Base-by-base conservation (phyloP, 2,888 invertebrate species). In the Ctena decussata region DNA sequence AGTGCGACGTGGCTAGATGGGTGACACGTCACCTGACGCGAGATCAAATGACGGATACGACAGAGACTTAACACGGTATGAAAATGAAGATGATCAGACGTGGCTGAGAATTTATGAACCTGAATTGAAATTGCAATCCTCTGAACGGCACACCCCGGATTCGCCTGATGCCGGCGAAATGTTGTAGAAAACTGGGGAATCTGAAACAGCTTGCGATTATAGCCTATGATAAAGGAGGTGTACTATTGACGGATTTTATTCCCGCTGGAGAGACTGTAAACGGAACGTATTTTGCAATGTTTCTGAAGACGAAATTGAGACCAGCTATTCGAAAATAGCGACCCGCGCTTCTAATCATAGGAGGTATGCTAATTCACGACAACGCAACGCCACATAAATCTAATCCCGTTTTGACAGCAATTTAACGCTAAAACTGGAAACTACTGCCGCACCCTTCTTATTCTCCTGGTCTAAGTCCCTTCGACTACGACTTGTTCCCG, bases 381-480 rank as follows among this genome's bases (percentile, higher is more conserved):
- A 73, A 77, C 35, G 77, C 77, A 21, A 69, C 30, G n/a, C 69
- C 70, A n/a, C 77, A 77, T 69, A 70, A 65, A 39, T 69, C 46
- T 12, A 15, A 77, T 18, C 44, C 35, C 0, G 76, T 77, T 12
- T 44, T 5, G 41, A 3, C 24, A 24, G 0, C 32, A 44, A 35
- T 77, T 12, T 24, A 41, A 21, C 21, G 11, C 5, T 69, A 77
- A n/a, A 30, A 77, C 1, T 77, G 69, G 69, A 24, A 70, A 77
- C 11, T 46, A 12, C n/a, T 70, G 32, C 39, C 60, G 24, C 76
- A 65, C 27, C 65, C 65, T 3, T 27, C 44, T 27, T 41, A 65
- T 60, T 18, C 49, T 11, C 49, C 21, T 11, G 21, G 21, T 21
- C 12, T 49, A 21, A 49, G 49, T 49, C 65, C 44, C 65, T 65